Percentiles rank a stretch among this genome's conserved stretches.
These are phyloP conservation scores for Lottia gigantea DNA, from an alignment of 2,888 invertebrate genomes.

Conservation along the genomic window DNA sequence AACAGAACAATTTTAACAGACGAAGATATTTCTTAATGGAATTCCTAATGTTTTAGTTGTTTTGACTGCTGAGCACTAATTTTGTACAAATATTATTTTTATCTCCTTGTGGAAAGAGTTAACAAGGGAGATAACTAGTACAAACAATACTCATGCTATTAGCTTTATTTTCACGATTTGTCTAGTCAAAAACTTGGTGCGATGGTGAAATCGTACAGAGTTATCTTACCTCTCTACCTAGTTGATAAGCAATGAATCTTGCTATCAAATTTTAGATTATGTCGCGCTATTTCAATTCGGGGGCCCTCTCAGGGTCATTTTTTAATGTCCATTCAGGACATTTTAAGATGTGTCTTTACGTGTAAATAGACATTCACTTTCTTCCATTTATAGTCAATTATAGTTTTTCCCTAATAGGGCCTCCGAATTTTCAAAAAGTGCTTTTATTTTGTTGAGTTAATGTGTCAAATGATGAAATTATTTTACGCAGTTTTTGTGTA, in stretches of 20 bases:
- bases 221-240: background rate
- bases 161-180: conserved; percentile 57
- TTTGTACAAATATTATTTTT: background rate
- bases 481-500: background rate
- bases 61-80: too few species aligned
- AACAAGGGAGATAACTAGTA: conserved; percentile 24
- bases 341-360: too few species aligned
- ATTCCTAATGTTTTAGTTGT: background rate
- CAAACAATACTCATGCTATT: conserved; percentile 53
- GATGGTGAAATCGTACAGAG: background rate
- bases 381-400: background rate
- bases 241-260: background rate
- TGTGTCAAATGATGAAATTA: background rate
- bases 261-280: too few species aligned
- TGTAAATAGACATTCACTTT: background rate
- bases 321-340: too few species aligned
- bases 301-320: too few species aligned
- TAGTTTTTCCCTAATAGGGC: too few species aligned
- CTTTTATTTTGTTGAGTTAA: background rate
- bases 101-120: conserved; percentile 1
- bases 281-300: too few species aligned
- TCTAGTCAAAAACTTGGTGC: conserved; percentile 46
- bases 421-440: too few species aligned
- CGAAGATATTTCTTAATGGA: background rate
- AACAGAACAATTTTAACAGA: background rate